These are phyloP conservation scores for Acanthosoma haemorrhoidale DNA, from an alignment of 2,888 invertebrate species.

Conservation along the genomic window DNA sequence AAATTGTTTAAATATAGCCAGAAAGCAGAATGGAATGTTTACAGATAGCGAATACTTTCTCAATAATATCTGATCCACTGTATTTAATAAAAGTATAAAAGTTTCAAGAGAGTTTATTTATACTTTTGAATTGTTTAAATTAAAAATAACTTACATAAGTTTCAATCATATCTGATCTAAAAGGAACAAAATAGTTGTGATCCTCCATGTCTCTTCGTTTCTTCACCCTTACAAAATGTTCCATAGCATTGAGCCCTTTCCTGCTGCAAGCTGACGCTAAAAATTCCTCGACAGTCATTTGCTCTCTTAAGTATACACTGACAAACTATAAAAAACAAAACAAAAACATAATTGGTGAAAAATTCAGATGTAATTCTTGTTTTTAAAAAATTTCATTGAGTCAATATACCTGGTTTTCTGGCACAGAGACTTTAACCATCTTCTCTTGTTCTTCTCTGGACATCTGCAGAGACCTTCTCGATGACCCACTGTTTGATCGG, in stretches of 20 bases:
- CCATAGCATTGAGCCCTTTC: slow-evolving; percentile 86
- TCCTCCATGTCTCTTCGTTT: slow-evolving; percentile 92
- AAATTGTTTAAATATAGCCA: too few relatives aligned
- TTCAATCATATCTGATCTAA: slow-evolving; percentile 88
- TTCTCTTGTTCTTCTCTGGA: slow-evolving; percentile 81
- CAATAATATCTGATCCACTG: too few relatives aligned
- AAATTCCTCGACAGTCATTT: slow-evolving; percentile 94
- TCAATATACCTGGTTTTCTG: slow-evolving; percentile 60
- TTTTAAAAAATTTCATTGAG: neutral
- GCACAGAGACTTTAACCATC: slow-evolving; percentile 82
- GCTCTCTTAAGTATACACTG: slow-evolving; percentile 79
- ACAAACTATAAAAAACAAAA: slow-evolving; percentile 51
- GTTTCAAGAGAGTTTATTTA: too few relatives aligned
- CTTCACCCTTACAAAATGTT: slow-evolving; percentile 92
- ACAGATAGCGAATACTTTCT: too few relatives aligned
- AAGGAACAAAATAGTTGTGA: slow-evolving; percentile 93
- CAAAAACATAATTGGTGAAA: neutral
- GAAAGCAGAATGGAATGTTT: too few relatives aligned
- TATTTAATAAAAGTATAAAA: too few relatives aligned
- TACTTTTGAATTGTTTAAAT: too few relatives aligned
- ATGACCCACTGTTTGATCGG: slow-evolving; percentile 82
- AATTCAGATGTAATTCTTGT: neutral
- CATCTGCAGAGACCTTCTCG: slow-evolving; percentile 81
- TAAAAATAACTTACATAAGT: slow-evolving; percentile 69
- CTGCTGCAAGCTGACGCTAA: slow-evolving; percentile 86